Percentiles rank a stretch among this genome's conserved stretches.
Conservation (phyloP, 2,113 vertebrate genomes). For the Corythornis vintsioides region DNA sequence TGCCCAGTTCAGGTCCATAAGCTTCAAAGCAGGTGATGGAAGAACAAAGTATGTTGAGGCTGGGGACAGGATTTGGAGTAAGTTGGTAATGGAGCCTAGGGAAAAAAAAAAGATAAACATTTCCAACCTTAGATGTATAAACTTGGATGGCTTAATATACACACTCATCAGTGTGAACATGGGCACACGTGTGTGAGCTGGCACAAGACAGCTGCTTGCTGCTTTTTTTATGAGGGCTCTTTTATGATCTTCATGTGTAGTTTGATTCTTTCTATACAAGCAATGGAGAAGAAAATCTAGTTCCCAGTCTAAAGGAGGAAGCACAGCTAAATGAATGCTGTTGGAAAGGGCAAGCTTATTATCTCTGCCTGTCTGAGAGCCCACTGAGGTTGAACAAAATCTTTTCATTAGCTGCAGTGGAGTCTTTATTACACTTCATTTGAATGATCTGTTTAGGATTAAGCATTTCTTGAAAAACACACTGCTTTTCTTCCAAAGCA, state of each 20-base stretch:
- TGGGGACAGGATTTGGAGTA: background rate
- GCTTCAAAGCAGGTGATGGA: background rate
- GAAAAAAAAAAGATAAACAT: background rate
- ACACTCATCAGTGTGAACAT: background rate
- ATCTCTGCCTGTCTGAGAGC: background rate
- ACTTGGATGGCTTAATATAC: background rate
- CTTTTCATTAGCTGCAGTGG: background rate
- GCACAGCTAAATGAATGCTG: background rate
- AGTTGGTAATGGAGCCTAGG: background rate
- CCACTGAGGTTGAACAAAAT: background rate
- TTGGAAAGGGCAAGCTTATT: background rate
- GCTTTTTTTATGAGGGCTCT: background rate
- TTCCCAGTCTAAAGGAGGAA: background rate
- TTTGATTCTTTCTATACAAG: background rate
- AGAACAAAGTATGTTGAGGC: background rate
- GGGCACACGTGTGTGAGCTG: background rate
- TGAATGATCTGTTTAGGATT: constrained; percentile 19
- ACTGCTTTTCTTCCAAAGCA: background rate
- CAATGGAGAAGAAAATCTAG: background rate
- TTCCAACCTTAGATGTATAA: background rate
- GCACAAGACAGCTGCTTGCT: background rate
- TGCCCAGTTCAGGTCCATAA: background rate
- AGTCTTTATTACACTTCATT: background rate
- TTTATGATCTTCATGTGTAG: background rate
- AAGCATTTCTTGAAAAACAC: background rate